Percentiles rank a stretch among this genome's conserved stretches.
These are phyloP conservation scores for Boulengeromyrus knoepffleri DNA, from an alignment of 2,113 vertebrate species.

Conservation along the genomic window DNA sequence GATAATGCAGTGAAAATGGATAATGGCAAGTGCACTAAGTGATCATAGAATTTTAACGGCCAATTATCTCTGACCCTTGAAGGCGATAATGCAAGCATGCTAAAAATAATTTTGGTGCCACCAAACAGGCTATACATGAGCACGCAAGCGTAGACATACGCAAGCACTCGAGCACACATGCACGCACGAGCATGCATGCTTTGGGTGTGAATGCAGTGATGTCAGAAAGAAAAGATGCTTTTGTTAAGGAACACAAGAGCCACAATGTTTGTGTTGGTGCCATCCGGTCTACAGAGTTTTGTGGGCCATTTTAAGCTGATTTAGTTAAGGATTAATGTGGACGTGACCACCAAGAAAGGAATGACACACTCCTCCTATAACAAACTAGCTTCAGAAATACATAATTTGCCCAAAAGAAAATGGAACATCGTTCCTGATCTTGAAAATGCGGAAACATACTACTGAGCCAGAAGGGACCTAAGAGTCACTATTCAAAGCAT, in stretches of 20 bases:
- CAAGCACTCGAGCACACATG: no score
- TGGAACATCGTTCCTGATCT: background rate
- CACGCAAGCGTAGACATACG: background rate
- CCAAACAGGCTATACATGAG: background rate
- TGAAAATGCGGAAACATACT: background rate
- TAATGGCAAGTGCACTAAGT: conserved; percentile 57
- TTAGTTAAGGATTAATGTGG: background rate
- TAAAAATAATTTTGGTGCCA: background rate
- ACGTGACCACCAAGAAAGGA: background rate
- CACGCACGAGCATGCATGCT: background rate
- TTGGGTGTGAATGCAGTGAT: background rate
- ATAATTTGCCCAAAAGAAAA: background rate
- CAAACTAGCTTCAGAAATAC: background rate
- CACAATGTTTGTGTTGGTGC: background rate
- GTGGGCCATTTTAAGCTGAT: background rate
- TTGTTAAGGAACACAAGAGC: background rate
- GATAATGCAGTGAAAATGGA: conserved; percentile 50
- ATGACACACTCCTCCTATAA: background rate
- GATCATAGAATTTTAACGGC: conserved; percentile 60
- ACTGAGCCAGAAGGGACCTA: background rate
- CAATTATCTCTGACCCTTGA: background rate
- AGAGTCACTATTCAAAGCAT: background rate
- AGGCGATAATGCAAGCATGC: background rate
- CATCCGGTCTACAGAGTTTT: background rate
- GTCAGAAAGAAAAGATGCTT: no score